phyloP scores from a whole-genome alignment of 2,797 vertebrate genomes.

The Artibeus lituratus region DNA sequence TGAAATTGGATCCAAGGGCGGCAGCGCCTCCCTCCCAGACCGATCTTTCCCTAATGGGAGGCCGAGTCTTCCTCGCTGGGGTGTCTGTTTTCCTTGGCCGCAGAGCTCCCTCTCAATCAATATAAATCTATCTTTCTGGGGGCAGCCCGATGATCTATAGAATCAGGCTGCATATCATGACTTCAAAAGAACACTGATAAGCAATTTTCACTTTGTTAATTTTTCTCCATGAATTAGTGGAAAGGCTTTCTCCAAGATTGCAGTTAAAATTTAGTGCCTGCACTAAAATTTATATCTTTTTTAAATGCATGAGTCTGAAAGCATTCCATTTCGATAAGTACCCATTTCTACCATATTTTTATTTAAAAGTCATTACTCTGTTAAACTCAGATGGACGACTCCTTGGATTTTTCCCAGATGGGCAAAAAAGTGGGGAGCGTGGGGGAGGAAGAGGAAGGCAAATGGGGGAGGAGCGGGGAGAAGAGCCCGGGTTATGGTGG shows the following conservation, averaged over 20 bases:
- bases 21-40: not conserved
- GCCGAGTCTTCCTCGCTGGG: slow-evolving; percentile 59
- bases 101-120: slow-evolving; percentile 71
- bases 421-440: slow-evolving; percentile 48
- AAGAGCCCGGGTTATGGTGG: not conserved
- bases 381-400: slow-evolving; percentile 79
- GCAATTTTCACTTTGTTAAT: slow-evolving; percentile 83
- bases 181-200: slow-evolving; percentile 82
- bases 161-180: slow-evolving; percentile 77
- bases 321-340: slow-evolving; percentile 85
- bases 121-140: slow-evolving; percentile 82
- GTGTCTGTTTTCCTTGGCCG: slow-evolving; percentile 70
- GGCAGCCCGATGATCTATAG: slow-evolving; percentile 75
- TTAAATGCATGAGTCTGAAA: slow-evolving; percentile 84
- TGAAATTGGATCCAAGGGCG: slow-evolving; percentile 70
- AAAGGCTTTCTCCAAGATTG: slow-evolving; percentile 83
- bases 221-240: slow-evolving; percentile 83
- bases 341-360: slow-evolving; percentile 81
- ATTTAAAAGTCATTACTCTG: slow-evolving; percentile 82
- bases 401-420: slow-evolving; percentile 77
- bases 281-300: slow-evolving; percentile 84
- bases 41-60: slow-evolving; percentile 71
- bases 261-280: slow-evolving; percentile 85
- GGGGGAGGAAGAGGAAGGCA: not conserved
- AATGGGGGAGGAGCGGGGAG: not conserved